A percentile compares a stretch with the other conserved stretches of the same genome.
Evolutionary conservation across 2,797 vertebrate genomes (phyloP).

Genomic region (Neosalanx taihuensis): DNA sequence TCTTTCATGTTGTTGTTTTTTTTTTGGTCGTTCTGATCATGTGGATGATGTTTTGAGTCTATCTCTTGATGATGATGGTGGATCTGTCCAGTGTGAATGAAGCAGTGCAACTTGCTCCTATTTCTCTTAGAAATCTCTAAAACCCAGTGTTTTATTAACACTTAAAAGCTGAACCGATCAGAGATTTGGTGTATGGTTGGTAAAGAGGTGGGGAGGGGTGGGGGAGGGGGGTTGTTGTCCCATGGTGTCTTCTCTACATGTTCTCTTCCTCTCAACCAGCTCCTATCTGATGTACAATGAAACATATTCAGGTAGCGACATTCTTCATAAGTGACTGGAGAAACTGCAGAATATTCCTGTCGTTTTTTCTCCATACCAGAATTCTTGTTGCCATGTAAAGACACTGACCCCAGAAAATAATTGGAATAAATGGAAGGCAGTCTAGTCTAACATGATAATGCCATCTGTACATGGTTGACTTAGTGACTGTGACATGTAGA

Average conservation of each 20-base stretch:
- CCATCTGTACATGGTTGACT: background rate
- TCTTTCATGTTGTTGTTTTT: background rate
- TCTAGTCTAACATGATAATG: background rate
- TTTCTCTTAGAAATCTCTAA: background rate
- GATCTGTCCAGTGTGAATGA: conserved; percentile 4
- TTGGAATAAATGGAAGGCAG: background rate
- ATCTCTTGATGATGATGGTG: background rate
- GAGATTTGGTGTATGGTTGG: conserved; percentile 76
- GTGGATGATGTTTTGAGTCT: background rate
- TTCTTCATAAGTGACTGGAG: background rate
- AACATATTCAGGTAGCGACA: conserved; percentile 10
- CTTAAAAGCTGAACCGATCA: conserved; percentile 80
- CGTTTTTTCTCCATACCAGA: background rate
- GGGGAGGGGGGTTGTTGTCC: conserved; percentile 40
- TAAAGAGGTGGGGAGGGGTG: conserved; percentile 69
- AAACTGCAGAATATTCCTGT: background rate
- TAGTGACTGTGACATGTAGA: background rate
- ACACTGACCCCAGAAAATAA: background rate
- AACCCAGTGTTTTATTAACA: conserved; percentile 76
- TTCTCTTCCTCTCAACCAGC: conserved; percentile 45
- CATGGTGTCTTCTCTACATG: conserved; percentile 60
- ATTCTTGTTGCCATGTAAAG: background rate
- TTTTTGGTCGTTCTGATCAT: background rate
- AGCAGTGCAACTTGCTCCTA: conserved; percentile 18
- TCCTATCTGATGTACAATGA: conserved; percentile 11